Base-by-base conservation (phyloP, 2,113 vertebrate species). In the Lates calcarifer region DNA sequence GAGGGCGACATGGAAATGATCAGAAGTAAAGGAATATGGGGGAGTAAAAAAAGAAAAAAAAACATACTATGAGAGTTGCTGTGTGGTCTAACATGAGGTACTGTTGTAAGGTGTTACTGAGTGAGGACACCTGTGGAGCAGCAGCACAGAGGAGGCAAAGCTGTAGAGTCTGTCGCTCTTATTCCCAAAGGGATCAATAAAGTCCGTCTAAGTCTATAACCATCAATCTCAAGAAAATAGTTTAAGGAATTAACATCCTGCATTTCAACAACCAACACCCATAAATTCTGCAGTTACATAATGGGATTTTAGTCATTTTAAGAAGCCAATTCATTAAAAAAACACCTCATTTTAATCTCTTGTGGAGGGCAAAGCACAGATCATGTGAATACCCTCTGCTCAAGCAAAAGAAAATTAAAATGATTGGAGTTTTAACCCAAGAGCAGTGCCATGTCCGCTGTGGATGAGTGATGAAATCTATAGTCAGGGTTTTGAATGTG, bases 31-130 rank as follows among this genome's bases (percentile, higher is more conserved):
- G 26, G 29, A 18, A 49, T 22, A 56, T 1, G 26, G 5, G 26
- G 22, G 29, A 33, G 10, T 2, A 39, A 39, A 39, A 39, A 6
- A 3, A 28, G 8, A 28, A n/a, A 24, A 53, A 49, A 55, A 15
- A 45, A 49, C 17, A 29, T 6, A 41, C 17, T 17, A 22, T 74
- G 33, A 49, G 31, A 71, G 17, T 62, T 55, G 58, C 62, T 76
- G 72, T 82, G 70, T 75, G 61, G 56, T 31, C n/a, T 65, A 47
- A 58, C 8, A 14, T 79, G 89, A 92, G 87, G 91, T 92, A 85
- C 74, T 71, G 90, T 88, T 86, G 86, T 88, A 35, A 81, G 68
- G 78, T 60, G 84, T 79, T 55, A n/a, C 53, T 31, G 77, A 81
- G 61, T 26, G 47, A 29, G 61, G 47, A 82, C 74, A 71, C 72